phyloP scores from a whole-genome alignment of 1,140 invertebrate genomes.

The Nephotettix cincticeps region DNA sequence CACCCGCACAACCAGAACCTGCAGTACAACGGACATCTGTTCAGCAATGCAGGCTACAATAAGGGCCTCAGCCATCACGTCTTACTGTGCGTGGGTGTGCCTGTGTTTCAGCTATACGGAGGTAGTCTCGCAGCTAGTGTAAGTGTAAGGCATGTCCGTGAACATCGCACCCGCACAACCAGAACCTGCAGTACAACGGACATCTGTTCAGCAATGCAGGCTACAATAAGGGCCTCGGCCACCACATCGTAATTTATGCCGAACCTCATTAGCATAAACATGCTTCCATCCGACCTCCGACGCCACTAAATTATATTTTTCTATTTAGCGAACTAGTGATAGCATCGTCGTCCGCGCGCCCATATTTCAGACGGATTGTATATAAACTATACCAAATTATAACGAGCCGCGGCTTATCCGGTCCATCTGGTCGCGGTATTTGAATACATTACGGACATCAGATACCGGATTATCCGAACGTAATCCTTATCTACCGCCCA shows the following conservation, averaged over 20 bases:
- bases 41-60: too few species aligned
- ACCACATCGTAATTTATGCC: background rate
- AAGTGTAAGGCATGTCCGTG: too few species aligned
- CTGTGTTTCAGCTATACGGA: too few species aligned
- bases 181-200: too few species aligned
- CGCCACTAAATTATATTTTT: slow-evolving; percentile 6
- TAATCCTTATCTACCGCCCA: slow-evolving; percentile 1
- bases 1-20: too few species aligned
- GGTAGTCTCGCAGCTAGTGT: too few species aligned
- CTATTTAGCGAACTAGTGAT: slow-evolving; percentile 10
- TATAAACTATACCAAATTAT: slow-evolving; percentile 11
- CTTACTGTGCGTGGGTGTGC: background rate
- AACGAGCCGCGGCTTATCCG: background rate
- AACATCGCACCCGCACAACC: too few species aligned
- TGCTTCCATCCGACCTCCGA: background rate
- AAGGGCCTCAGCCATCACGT: background rate
- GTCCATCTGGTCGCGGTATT: background rate
- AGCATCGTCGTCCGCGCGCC: background rate
- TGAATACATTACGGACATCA: slow-evolving; percentile 4
- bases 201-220: too few species aligned
- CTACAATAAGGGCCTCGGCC: background rate
- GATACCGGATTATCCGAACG: background rate
- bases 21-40: too few species aligned
- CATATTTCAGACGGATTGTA: background rate
- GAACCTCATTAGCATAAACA: background rate